Evolutionary conservation across 2,113 vertebrate genomes (phyloP).

Genomic region (Dendrocopos noguchii): DNA sequence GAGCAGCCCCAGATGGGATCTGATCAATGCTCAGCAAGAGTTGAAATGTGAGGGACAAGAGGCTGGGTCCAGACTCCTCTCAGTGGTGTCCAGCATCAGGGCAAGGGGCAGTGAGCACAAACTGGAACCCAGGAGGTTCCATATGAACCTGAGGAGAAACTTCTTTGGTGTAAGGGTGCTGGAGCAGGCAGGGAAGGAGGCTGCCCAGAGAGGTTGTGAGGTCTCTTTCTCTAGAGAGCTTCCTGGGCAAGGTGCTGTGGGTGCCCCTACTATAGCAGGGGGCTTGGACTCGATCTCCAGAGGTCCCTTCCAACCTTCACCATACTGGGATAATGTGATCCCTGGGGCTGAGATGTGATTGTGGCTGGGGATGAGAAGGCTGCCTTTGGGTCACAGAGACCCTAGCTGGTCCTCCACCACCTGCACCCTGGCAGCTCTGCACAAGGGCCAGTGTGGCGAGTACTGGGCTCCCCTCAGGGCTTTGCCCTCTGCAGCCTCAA

Average conservation of each 20-base stretch:
- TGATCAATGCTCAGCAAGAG: not conserved
- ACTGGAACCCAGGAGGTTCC: not conserved
- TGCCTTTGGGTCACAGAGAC: fast-evolving
- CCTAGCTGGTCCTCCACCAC: fast-evolving
- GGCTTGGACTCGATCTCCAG: no score
- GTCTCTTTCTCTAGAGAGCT: not conserved
- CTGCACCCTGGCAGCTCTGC: not conserved
- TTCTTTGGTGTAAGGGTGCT: not conserved
- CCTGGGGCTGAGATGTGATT: fast-evolving
- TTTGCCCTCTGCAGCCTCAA: fast-evolving
- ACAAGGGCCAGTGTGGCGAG: fast-evolving
- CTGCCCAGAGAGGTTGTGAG: not conserved
- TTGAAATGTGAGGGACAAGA: not conserved
- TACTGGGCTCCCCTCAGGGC: fast-evolving
- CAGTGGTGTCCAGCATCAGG: not conserved
- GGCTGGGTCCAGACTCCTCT: not conserved
- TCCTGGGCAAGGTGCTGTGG: not conserved
- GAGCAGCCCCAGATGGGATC: no score
- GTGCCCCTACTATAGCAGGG: no score
- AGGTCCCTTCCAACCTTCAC: no score
- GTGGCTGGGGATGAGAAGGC: not conserved
- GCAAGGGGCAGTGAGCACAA: not conserved
- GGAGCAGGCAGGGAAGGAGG: not conserved
- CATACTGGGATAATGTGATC: not conserved
- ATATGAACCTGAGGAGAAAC: not conserved